phyloP scores from a whole-genome alignment of 2,113 vertebrate genomes.

The Otis tarda region DNA sequence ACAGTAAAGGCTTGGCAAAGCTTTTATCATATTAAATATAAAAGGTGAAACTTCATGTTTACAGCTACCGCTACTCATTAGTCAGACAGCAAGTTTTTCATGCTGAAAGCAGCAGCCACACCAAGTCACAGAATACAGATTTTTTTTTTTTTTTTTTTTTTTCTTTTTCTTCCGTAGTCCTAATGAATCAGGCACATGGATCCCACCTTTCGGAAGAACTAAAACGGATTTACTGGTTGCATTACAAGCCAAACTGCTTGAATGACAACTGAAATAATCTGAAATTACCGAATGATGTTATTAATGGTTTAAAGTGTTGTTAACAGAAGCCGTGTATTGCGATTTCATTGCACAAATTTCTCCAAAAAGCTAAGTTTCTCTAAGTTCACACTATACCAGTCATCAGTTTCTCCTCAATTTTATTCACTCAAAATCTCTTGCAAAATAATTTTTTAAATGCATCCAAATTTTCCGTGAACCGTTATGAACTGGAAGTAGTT shows the following conservation, averaged over 20 bases:
- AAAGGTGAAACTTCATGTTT: neutral
- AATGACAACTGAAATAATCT: neutral
- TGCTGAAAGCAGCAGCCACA: neutral
- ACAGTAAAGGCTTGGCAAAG: neutral
- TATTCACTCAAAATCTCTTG: neutral
- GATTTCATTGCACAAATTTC: neutral
- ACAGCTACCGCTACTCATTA: neutral
- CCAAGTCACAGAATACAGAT: neutral
- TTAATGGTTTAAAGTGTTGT: neutral
- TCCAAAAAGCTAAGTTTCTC: neutral
- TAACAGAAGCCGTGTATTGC: neutral
- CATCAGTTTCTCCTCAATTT: neutral
- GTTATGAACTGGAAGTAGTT: neutral
- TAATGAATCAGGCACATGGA: neutral
- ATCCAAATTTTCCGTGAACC: neutral
- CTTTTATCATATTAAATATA: slow-evolving; percentile 20
- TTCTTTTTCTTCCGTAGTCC: neutral
- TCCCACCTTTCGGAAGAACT: neutral
- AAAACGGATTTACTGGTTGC: neutral
- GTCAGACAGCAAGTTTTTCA: neutral
- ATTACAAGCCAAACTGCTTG: neutral
- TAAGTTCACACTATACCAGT: neutral
- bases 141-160: too few species aligned
- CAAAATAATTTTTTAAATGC: neutral
- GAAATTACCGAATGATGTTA: neutral